A percentile compares a stretch with the other conserved stretches of the same genome.
Conservation (phyloP, 2,888 invertebrate species). For the Chrysolina americana region DNA sequence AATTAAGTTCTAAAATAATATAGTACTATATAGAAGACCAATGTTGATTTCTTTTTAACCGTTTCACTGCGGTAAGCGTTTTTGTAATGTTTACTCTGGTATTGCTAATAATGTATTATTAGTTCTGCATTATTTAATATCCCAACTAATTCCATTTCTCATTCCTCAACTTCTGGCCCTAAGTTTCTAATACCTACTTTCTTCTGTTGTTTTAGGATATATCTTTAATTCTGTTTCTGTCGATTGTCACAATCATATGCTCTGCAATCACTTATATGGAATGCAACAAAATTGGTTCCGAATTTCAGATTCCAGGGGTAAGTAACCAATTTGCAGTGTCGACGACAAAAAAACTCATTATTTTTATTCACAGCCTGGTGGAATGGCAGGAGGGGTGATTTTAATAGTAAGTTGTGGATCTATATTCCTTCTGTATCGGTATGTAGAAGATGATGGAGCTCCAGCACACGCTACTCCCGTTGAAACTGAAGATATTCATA, state of each 20-base stretch:
- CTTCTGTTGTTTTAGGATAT: constrained; percentile 26
- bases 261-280: constrained; percentile 18
- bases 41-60: no score
- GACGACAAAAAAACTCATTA: background rate
- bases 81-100: no score
- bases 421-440: constrained; percentile 57
- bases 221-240: constrained; percentile 1
- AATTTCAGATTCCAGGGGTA: constrained; percentile 34
- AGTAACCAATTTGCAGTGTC: constrained; percentile 26
- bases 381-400: constrained; percentile 51
- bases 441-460: constrained; percentile 48
- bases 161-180: background rate
- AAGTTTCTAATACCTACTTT: background rate
- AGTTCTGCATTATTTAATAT: no score
- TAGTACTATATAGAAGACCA: no score
- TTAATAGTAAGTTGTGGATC: constrained; percentile 55
- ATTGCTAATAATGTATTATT: no score
- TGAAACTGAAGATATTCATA: constrained; percentile 1
- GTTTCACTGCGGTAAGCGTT: no score
- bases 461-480: background rate
- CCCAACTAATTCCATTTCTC: background rate
- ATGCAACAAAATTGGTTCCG: constrained; percentile 4
- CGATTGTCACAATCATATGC: constrained; percentile 17
- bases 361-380: constrained; percentile 51
- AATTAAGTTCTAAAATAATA: no score